Percentiles rank a stretch among this genome's conserved stretches.
phyloP scores from a whole-genome alignment of 2,797 vertebrate genomes.

The Alauda arvensis region DNA sequence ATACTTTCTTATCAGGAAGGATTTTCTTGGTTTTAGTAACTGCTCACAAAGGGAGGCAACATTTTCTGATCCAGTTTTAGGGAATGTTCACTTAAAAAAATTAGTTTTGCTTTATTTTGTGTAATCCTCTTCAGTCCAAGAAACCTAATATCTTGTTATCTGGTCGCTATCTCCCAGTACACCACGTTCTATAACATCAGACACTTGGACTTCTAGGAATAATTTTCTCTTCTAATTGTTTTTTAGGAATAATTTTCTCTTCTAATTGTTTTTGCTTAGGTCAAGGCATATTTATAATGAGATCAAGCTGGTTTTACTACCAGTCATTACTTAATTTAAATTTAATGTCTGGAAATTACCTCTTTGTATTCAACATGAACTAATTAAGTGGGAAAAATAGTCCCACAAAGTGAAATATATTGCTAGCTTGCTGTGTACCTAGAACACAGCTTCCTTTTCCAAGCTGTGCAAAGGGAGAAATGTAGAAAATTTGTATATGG shows the following conservation, averaged over 20 bases:
- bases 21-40: constrained; percentile 14
- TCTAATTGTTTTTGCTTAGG: not conserved
- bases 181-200: not conserved
- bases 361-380: not conserved
- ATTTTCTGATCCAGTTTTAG: not conserved
- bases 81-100: not conserved
- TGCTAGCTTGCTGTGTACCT: not conserved
- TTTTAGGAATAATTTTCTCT: not conserved
- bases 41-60: not conserved
- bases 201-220: not conserved
- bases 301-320: not conserved
- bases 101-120: constrained; percentile 10
- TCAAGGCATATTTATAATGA: not conserved
- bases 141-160: not conserved
- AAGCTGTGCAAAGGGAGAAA: not conserved
- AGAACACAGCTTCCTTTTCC: not conserved
- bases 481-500: not conserved
- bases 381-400: not conserved
- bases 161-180: not conserved
- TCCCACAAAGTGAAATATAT: not conserved
- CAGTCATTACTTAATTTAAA: not conserved
- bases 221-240: not conserved
- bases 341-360: not conserved
- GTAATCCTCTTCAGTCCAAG: not conserved
- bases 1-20: not conserved